These are phyloP conservation scores for Camelus bactrianus DNA, from an alignment of 2,113 vertebrate genomes.

Conservation along the genomic window DNA sequence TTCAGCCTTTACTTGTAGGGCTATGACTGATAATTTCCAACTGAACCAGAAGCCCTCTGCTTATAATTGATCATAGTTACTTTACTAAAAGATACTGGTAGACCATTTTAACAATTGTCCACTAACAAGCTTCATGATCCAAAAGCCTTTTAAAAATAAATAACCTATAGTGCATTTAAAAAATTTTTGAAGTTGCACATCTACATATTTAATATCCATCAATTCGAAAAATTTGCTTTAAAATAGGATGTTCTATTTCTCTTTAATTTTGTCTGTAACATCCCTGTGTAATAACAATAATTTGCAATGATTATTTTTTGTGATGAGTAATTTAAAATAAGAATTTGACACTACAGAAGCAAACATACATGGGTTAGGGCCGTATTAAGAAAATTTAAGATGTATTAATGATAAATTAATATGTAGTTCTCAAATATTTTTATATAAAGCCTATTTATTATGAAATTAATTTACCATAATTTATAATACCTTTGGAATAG, in stretches of 20 bases:
- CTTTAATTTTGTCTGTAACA: neutral
- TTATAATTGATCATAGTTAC: neutral
- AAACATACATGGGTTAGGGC: neutral
- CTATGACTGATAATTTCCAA: neutral
- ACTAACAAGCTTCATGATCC: neutral
- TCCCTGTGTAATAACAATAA: neutral
- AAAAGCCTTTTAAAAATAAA: neutral
- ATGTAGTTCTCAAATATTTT: neutral
- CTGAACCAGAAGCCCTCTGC: neutral
- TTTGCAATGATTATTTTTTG: neutral
- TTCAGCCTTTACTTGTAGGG: neutral
- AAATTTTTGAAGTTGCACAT: neutral
- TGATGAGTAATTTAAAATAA: neutral
- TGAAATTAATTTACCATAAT: neutral
- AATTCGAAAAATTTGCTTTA: neutral
- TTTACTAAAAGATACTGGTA: neutral
- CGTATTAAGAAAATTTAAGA: neutral
- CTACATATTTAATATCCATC: neutral
- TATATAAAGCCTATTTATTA: neutral
- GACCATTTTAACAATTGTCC: neutral
- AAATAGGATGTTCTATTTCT: neutral
- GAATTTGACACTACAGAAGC: neutral
- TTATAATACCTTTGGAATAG: neutral
- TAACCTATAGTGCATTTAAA: neutral
- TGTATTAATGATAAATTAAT: neutral